Evolutionary conservation across 2,797 vertebrate genomes (phyloP), one percentile per base, ranked within the genome.

Genomic region (Fratercula arctica): DNA sequence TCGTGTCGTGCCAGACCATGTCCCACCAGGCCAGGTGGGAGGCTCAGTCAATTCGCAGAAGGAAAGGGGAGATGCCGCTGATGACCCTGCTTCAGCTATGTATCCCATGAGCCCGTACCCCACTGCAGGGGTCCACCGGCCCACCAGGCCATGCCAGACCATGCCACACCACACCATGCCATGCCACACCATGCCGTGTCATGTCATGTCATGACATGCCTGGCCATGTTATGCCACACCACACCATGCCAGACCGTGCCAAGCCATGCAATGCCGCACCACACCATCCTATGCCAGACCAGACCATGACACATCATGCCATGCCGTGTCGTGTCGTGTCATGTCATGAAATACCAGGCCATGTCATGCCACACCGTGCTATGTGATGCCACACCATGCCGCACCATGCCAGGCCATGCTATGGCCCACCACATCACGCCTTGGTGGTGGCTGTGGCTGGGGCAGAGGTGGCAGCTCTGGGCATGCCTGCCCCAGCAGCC

Each of bases 251-350:
- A 39, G 16, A 12, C 59, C 59, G 16, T 35, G 13, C 21, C 15
- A 37, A 11, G 23, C 57, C 3, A 21, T 10, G n/a, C 23, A 5
- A 14, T n/a, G 33, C 33, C 13, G 21, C 8, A 5, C 28, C 39
- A 45, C 4, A 15, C 63, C 39, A 14, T 5, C 11, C 39, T 4
- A 45, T 19, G 20, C 18, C 39, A 11, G 2, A 4, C 8, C 15
- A 35, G 1, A 2, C 31, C 16, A 63, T 11, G 29, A 20, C 4
- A 15, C 11, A 11, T 4, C 25, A 61, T 8, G 4, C 26, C 37
- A 19, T 4, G 7, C 11, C 16, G 19, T 6, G 11, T 11, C 11
- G 18, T 8, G 10, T 7, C 23, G 13, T 1, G 11, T 12, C 48
- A 12, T 4, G 8, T 15, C 35, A 54, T 5, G 10, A 10, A 9